Base-by-base conservation (phyloP, 2,797 vertebrate genomes). In the Remorina albescens region DNA sequence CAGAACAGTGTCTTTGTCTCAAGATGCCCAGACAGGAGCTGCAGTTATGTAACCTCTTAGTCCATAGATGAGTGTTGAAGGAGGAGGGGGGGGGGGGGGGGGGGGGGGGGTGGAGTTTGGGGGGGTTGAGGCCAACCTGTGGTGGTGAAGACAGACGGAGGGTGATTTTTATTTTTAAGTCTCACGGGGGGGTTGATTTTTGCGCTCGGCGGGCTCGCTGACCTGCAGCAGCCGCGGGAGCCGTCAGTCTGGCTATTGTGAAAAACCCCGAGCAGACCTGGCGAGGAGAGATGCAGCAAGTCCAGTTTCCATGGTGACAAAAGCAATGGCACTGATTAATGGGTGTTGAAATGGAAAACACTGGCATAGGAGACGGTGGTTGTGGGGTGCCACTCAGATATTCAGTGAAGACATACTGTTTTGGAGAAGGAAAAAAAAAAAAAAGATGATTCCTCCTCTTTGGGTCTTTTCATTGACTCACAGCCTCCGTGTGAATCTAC, bases 221-320 rank as follows among this genome's bases (percentile, higher is more conserved):
- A 84, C 88, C 84, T 70, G 80, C 82, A 51, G 75, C 75, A 80
- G 76, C 86, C 77, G 59, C 70, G 28, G 76, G 77, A 88, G 85
- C 82, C 61, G 69, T 91, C 88, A 62, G 61, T 89, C 86, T 65
- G 84, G 37, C 70, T 74, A 59, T 82, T 87, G 83, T 76, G 76
- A 69, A 81, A 65, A 80, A 49, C 16, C 37, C 44, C 66, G 63
- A 50, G 23, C 84, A 84, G 80, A 90, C 88, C 84, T 30, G 78
- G 83, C 36, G 32, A 88, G 89, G 32, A 88, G 89, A 84, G 86
- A 94, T 91, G 89, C 89, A 87, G 92, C 88, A 86, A 86, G 91
- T 90, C 87, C 89, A 94, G 94, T 95, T 95, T 91, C 94, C 94
- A 95, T 95, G 94, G 94, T 88, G 91, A 95, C 94, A 89, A 86